Conservation (phyloP, 2,888 invertebrate species). For the Drosophila anomelani region DNA sequence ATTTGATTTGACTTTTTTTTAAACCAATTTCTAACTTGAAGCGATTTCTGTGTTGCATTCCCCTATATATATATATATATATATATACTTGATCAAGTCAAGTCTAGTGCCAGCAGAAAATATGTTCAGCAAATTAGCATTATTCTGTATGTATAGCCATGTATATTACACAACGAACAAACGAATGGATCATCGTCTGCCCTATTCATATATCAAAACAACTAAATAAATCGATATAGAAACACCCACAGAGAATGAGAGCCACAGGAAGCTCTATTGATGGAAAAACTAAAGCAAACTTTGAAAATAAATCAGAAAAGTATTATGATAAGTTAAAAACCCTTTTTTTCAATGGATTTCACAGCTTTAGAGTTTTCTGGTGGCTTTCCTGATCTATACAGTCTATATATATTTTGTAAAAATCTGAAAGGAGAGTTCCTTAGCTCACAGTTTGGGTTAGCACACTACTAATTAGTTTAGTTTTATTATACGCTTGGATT, state of each 20-base stretch:
- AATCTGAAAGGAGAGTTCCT: conserved; percentile 27
- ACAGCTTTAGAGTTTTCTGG: not conserved
- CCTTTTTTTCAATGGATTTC: not conserved
- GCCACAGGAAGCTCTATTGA: not conserved
- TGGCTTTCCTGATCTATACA: conserved; percentile 20
- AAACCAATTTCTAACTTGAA: too few species aligned
- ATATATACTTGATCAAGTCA: conserved; percentile 22
- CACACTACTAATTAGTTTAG: conserved; percentile 28
- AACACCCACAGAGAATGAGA: conserved; percentile 24
- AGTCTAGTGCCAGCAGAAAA: conserved; percentile 61
- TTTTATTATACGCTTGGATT: conserved; percentile 18
- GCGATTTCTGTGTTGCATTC: conserved; percentile 1
- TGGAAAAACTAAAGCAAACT: not conserved
- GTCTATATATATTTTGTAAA: conserved; percentile 64
- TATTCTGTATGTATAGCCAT: conserved; percentile 40
- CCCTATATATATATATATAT: not conserved
- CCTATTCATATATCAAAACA: conserved; percentile 47
- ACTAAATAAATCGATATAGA: conserved; percentile 55
- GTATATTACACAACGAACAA: conserved; percentile 62
- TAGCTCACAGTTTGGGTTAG: conserved; percentile 20
- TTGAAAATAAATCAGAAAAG: not conserved
- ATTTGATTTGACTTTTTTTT: not conserved
- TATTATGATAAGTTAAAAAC: not conserved
- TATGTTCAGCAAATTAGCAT: conserved; percentile 52
- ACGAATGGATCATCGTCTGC: conserved; percentile 67